Base-by-base conservation (phyloP, 1,140 invertebrate species). In the Bombus superbus region DNA sequence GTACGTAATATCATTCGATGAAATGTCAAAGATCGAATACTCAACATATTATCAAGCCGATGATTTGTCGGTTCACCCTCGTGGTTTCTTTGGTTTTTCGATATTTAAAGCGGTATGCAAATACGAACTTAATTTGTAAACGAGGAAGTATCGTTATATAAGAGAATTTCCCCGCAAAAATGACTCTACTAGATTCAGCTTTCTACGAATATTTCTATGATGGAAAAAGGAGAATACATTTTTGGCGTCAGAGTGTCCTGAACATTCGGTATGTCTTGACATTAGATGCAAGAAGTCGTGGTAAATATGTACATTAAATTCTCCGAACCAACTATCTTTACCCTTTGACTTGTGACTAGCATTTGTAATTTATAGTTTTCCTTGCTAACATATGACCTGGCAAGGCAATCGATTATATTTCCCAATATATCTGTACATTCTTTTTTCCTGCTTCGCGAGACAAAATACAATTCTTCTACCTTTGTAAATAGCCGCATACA, bases 251-350 rank as follows among this genome's bases (percentile, higher is more conserved):
- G 35, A 1, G 13, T 68, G 47, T 53, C 47, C 22, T 53, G 47
- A 8, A 53, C 47, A 53, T 53, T 22, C 47, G 6, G 18, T 53
- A 53, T 13, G 47, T 53, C 47, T 6, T 53, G 47, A 53, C 47
- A 53, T 53, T 53, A 53, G 18, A 53, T 22, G 35, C 15, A 22
- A 38, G 18, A 68, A 8, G 35, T 68, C 3, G n/a, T 25, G 32
- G 25, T 32, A 35, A 75, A 57, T 57, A 75, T 38, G 42, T 28
- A 25, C 32, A 28, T 72, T 28, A 25, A 75, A 32, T 57, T 75
- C 73, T 75, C 9, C 22, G 73, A 75, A 75, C n/a, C 42, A 57
- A 35, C 53, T 75, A 57, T 57, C 47, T 53, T 75, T 57, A 57
- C 32, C 47, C 47, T 75, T 53, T 57, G 47, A 57, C 47, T 75